Base-by-base conservation (phyloP, 1,140 invertebrate genomes). In the Ptiloglossa arizonensis region DNA sequence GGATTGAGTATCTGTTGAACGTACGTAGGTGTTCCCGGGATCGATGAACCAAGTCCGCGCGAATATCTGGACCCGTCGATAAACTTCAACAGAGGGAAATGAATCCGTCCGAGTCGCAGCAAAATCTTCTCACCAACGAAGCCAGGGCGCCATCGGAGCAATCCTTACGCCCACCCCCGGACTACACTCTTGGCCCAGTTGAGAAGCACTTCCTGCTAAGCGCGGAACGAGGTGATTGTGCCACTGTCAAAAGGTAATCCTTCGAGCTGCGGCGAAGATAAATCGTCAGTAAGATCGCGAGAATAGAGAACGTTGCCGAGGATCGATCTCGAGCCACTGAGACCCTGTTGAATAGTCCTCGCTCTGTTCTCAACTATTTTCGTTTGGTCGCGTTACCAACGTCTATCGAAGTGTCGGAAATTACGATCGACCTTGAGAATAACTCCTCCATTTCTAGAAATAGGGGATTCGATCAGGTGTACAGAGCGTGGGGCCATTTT, bases 211-310 rank as follows among this genome's bases (percentile, higher is more conserved):
- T 96, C 90, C 93, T 98, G 35, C 94, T 98, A 29, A 94, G 95
- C 81, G 97, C 96, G n/a, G 97, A 98, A 91, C 93, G 97, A 86
- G 97, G 97, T 86, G 97, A 98, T 92, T 95, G 96, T 86, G 96
- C 95, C n/a, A 96, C 96, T 77, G 96, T 97, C 64, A 94, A 95
- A 91, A 95, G 95, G 96, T 97, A 93, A 91, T 83, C 81, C 69
- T 63, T 59, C 5, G 29, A 27, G 52, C 38, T 24, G 15, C 4
- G 13, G n/a, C 9, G 64, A 69, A 60, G 54, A 76, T 76, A 76
- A 69, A 76, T 69, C 44, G 54, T 46, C 32, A 9, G 15, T 0
- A 3, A 17, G 41, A 22, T 24, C 24, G n/a, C 17, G 44, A 9
- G 2, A n/a, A 24, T 6, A 3, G 41, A 11, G 52, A 24, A 8